phyloP scores from a whole-genome alignment of 2,888 invertebrate genomes.

The Pediacus dermestoides region DNA sequence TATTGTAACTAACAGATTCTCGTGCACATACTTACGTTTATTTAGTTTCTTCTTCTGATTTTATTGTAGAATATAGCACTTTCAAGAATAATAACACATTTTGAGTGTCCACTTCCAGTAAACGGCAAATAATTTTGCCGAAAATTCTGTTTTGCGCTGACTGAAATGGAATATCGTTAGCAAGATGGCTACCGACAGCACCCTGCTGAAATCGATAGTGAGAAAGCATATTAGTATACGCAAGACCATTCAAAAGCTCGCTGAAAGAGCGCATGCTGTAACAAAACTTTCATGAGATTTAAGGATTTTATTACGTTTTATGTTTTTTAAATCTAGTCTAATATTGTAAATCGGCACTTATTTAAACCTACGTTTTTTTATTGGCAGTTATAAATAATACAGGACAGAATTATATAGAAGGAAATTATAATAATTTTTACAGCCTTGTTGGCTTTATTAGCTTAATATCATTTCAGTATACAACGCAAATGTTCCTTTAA shows the following conservation, averaged over 20 bases:
- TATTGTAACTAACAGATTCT: too few relatives aligned
- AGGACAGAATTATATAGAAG: too few relatives aligned
- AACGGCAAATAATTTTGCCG: conserved; percentile 3
- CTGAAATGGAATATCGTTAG: conserved; percentile 25
- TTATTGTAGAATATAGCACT: conserved; percentile 19
- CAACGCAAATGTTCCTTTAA: too few relatives aligned
- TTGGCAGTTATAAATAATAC: too few relatives aligned
- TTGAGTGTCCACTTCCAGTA: conserved; percentile 16
- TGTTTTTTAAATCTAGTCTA: too few relatives aligned
- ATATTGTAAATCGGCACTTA: too few relatives aligned
- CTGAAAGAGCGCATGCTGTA: conserved; percentile 15
- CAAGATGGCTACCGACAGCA: conserved; percentile 45
- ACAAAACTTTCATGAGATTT: conserved; percentile 13
- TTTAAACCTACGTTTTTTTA: too few relatives aligned
- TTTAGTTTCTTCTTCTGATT: conserved; percentile 5
- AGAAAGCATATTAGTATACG: conserved; percentile 33
- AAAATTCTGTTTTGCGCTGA: conserved; percentile 9
- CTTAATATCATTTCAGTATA: too few relatives aligned
- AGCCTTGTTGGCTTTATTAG: too few relatives aligned
- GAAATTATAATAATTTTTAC: too few relatives aligned
- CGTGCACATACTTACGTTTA: conserved; percentile 10
- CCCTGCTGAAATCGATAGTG: conserved; percentile 46
- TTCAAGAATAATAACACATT: conserved; percentile 31
- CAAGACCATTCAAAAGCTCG: conserved; percentile 33
- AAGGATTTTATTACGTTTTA: too few relatives aligned